Percentiles rank a stretch among this genome's conserved stretches.
phyloP scores from a whole-genome alignment of 2,113 vertebrate species.

The Galemys pyrenaicus region DNA sequence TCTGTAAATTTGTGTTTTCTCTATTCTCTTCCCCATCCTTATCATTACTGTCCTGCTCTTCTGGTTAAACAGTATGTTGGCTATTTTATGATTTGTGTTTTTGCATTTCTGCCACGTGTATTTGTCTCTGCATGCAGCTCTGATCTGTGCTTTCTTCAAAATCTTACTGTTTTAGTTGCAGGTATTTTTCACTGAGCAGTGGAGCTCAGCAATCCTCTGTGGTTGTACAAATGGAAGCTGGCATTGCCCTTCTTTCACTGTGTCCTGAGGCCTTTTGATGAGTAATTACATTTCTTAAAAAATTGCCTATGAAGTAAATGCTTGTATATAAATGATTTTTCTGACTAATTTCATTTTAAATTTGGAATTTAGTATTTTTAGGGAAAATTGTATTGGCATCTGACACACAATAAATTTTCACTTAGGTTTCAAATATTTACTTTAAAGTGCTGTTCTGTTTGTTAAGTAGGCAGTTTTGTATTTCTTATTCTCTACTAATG shows the following conservation, averaged over 20 bases:
- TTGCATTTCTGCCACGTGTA: background rate
- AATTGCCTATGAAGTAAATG: slow-evolving; percentile 9
- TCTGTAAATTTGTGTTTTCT: background rate
- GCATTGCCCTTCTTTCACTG: background rate
- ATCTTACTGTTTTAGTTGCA: background rate
- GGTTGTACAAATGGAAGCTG: background rate
- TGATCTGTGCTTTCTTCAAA: background rate
- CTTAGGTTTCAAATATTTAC: slow-evolving; percentile 31
- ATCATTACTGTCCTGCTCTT: background rate
- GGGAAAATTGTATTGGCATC: background rate
- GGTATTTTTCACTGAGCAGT: background rate
- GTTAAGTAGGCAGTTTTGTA: slow-evolving; percentile 29
- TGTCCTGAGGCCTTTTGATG: background rate
- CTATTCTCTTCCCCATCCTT: background rate
- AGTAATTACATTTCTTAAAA: slow-evolving; percentile 50
- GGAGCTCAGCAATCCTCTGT: background rate
- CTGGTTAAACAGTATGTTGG: background rate
- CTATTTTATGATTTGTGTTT: background rate
- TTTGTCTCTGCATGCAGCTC: background rate
- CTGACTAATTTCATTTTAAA: slow-evolving; percentile 45
- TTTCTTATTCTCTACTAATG: background rate
- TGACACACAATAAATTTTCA: slow-evolving; percentile 44
- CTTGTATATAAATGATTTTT: slow-evolving; percentile 8
- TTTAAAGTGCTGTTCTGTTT: slow-evolving; percentile 14
- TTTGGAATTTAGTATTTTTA: slow-evolving; percentile 38